Percentiles rank a stretch among this genome's conserved stretches.
phyloP scores from a whole-genome alignment of 2,113 vertebrate species.

The Pardalotus punctatus region DNA sequence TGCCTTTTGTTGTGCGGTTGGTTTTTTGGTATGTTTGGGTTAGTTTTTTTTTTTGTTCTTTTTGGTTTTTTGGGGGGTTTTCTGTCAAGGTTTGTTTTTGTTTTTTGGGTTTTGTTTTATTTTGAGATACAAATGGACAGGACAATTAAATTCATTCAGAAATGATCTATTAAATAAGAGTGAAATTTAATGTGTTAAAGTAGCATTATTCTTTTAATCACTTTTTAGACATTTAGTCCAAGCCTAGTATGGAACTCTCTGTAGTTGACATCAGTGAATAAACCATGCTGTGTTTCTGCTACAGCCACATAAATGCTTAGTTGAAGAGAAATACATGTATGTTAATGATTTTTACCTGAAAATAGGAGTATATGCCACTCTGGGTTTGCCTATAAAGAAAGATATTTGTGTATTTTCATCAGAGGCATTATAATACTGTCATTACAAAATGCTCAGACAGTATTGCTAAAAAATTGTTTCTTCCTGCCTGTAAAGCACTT shows the following conservation, averaged over 20 bases:
- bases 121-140: neutral
- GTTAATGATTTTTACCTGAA: neutral
- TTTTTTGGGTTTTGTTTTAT: neutral
- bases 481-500: neutral
- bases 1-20: neutral
- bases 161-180: neutral
- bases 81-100: neutral
- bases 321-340: neutral
- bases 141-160: neutral
- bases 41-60: neutral
- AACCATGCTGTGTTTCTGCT: neutral
- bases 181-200: neutral
- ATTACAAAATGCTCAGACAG: neutral
- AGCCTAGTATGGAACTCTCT: neutral
- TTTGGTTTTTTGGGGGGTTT: fast-evolving
- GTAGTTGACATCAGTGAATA: neutral
- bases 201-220: neutral
- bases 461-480: neutral
- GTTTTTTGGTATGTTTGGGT: too few relatives aligned
- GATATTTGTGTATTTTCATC: neutral
- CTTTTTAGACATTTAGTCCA: neutral
- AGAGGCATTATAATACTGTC: neutral
- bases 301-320: neutral
- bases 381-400: neutral
- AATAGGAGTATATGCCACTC: neutral